Evolutionary conservation across 1,140 invertebrate genomes (phyloP).

Genomic region (Musca vetustissima): DNA sequence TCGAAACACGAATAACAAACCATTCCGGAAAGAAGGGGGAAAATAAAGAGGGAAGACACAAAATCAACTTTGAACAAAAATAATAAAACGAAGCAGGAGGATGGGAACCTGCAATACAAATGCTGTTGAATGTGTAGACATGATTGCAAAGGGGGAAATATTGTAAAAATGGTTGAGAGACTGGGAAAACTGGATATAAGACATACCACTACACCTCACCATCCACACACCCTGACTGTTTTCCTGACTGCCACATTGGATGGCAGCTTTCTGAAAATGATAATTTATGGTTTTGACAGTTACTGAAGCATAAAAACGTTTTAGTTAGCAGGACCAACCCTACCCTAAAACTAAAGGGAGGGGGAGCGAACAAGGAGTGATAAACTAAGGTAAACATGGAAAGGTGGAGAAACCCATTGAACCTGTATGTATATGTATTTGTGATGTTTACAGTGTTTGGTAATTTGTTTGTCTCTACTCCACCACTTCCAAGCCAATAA

Average conservation of each 20-base stretch:
- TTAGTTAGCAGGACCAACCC: not conserved
- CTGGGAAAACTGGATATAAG: not conserved
- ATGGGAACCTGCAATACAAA: too few relatives aligned
- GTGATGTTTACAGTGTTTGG: not conserved
- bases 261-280: not conserved
- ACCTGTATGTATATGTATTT: not conserved
- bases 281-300: conserved; percentile 24
- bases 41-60: not conserved
- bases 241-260: too few relatives aligned
- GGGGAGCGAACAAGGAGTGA: too few relatives aligned
- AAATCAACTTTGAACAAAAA: too few relatives aligned
- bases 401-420: not conserved
- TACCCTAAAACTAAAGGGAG: too few relatives aligned
- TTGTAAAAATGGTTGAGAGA: not conserved
- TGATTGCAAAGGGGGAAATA: not conserved
- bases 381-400: not conserved
- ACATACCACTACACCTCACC: too few relatives aligned
- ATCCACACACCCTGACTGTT: too few relatives aligned
- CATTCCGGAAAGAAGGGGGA: not conserved
- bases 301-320: conserved; percentile 23
- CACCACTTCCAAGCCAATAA: too few relatives aligned
- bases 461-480: too few relatives aligned
- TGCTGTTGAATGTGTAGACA: too few relatives aligned
- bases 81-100: not conserved
- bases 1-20: not conserved